Base-by-base conservation (phyloP, 1,140 invertebrate species). In the Drosophila bipectinata region DNA sequence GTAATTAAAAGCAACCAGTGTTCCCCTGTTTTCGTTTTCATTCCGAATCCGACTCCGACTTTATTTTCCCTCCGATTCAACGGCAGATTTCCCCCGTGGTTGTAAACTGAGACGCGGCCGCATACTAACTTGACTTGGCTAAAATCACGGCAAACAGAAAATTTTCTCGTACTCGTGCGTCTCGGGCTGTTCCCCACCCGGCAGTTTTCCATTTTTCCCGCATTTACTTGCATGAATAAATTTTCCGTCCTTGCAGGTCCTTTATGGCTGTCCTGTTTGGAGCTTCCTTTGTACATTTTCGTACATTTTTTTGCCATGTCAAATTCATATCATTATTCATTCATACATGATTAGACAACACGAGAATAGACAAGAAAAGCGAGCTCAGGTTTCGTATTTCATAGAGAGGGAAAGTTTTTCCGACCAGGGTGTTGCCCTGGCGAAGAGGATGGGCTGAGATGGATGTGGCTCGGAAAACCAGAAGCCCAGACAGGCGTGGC, bases 301-400 rank as follows among this genome's bases (percentile, higher is more conserved):
- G 79, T 88, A 75, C 79, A 71, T 67, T 74, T 83, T 83, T 88
- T 76, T 88, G 79, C 79, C 72, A 77, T 83, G 84, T 88, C 84
- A 88, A 88, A 88, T 89, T 88, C 84, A 77, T 88, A 77, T 88
- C 83, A 88, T 88, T 88, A 88, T 88, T 88, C 83, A 88, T 88
- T 88, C 83, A 88, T 88, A 88, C 83, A 88, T 88, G 83, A 88
- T 88, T 88, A 88, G 83, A 87, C 84, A 83, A 77, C 56, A 67
- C 63, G 72, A 59, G 18, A 53, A 64, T 49, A 69, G 73, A 80
- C 72, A 76, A 30, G 51, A 56, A 76, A 75, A 67, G 48, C 74
- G 48, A 68, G 74, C 41, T 57, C 83, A 88, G 83, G 83, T 88
- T 79, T 88, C 73, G 83, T 69, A 64, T 88, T 88, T 79, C 83